Conservation (phyloP, 1,140 invertebrate species). For the Drosophila sechellia region DNA sequence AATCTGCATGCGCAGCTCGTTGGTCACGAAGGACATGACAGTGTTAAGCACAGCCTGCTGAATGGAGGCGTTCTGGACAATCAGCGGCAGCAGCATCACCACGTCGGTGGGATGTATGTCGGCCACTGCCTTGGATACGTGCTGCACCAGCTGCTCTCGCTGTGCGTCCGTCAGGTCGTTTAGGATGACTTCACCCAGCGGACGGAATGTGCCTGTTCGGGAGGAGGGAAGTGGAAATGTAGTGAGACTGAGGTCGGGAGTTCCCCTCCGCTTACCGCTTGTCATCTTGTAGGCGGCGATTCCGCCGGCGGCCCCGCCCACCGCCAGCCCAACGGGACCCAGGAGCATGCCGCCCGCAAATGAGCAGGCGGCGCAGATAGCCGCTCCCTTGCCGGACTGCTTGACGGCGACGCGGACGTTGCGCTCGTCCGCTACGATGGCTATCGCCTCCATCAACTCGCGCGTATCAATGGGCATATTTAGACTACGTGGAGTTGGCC, state of each 20-base stretch:
- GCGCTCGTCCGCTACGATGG: constrained; percentile 70
- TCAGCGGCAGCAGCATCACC: constrained; percentile 68
- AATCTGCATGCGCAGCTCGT: constrained; percentile 75
- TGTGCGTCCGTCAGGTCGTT: constrained; percentile 76
- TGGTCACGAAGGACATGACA: constrained; percentile 67
- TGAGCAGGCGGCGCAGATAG: constrained; percentile 74
- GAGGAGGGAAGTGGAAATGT: neutral
- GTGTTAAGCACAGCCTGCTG: constrained; percentile 74
- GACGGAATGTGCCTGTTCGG: constrained; percentile 61
- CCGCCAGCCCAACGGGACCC: constrained; percentile 74
- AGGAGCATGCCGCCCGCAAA: constrained; percentile 75
- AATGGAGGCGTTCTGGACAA: constrained; percentile 63
- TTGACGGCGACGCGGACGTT: constrained; percentile 75
- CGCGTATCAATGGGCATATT: constrained; percentile 77
- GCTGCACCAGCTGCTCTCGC: constrained; percentile 69
- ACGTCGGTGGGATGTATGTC: constrained; percentile 70
- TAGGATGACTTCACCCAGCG: constrained; percentile 73
- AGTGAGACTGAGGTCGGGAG: too few species aligned
- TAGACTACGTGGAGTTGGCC: constrained; percentile 11
- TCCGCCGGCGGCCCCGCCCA: constrained; percentile 77
- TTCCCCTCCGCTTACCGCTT: constrained; percentile 43
- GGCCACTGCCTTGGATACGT: constrained; percentile 63
- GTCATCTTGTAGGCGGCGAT: constrained; percentile 77
- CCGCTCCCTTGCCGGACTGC: constrained; percentile 75
- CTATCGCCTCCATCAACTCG: constrained; percentile 76